Percentiles rank a stretch among this genome's conserved stretches.
Evolutionary conservation across 2,113 vertebrate species (phyloP).

Genomic region (Bostrychus sinensis): DNA sequence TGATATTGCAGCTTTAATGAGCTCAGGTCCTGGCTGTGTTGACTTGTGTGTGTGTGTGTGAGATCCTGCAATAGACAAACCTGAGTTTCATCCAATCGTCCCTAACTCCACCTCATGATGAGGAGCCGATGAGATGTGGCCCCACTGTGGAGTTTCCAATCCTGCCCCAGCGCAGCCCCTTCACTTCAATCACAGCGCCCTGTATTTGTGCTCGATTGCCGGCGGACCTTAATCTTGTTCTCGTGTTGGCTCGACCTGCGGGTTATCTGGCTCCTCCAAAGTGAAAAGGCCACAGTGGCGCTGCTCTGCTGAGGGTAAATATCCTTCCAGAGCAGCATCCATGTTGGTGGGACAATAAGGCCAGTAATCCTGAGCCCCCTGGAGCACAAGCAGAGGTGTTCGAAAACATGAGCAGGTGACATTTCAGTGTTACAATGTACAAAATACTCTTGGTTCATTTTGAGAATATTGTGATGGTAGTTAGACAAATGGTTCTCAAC

Average conservation of each 20-base stretch:
- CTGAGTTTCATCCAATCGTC: not conserved
- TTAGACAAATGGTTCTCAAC: no score
- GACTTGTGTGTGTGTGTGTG: slow-evolving; percentile 3
- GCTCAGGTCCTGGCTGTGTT: not conserved
- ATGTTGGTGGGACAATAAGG: slow-evolving; percentile 44
- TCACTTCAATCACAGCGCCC: slow-evolving; percentile 22
- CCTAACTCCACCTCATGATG: not conserved
- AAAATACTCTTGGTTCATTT: not conserved
- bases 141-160: not conserved
- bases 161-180: not conserved
- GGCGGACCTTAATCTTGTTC: slow-evolving; percentile 29
- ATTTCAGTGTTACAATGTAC: slow-evolving; percentile 25
- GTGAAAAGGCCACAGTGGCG: slow-evolving; percentile 47
- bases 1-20: not conserved
- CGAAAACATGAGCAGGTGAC: slow-evolving; percentile 50
- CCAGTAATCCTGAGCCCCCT: slow-evolving; percentile 41
- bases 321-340: slow-evolving; percentile 44
- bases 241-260: slow-evolving; percentile 16
- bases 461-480: not conserved
- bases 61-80: not conserved
- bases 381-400: slow-evolving; percentile 42
- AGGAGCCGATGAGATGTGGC: slow-evolving; percentile 10
- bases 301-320: slow-evolving; percentile 42
- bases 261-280: slow-evolving; percentile 16
- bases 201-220: slow-evolving; percentile 24